Conservation (phyloP, 1,140 invertebrate species). For the Dryas iulia region DNA sequence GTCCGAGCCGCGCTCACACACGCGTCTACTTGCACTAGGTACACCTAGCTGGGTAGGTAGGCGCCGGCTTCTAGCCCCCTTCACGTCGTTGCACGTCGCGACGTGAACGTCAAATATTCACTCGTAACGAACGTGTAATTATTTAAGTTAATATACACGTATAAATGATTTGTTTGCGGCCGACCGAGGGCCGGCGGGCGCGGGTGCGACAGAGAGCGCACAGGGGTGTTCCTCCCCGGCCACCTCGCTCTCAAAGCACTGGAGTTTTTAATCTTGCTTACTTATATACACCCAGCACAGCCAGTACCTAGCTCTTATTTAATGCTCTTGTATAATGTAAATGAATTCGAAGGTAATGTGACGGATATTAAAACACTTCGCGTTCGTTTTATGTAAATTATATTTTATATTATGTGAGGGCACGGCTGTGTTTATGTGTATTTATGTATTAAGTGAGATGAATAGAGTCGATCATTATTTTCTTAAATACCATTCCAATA, state of each 20-base stretch:
- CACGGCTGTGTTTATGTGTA: background rate
- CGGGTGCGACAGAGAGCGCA: slow-evolving; percentile 37
- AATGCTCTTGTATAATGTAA: slow-evolving; percentile 5
- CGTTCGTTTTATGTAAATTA: too few species aligned
- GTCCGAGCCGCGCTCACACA: slow-evolving; percentile 15
- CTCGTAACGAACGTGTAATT: slow-evolving; percentile 53
- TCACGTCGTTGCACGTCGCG: background rate
- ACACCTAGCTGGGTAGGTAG: too few species aligned
- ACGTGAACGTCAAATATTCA: slow-evolving; percentile 9
- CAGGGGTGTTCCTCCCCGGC: slow-evolving; percentile 53
- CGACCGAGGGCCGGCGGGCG: slow-evolving; percentile 29
- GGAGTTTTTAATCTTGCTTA: slow-evolving; percentile 61
- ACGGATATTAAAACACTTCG: background rate
- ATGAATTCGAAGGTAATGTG: background rate
- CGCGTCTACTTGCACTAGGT: background rate
- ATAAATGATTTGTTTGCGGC: slow-evolving; percentile 64
- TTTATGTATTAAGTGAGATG: background rate
- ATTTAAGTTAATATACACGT: slow-evolving; percentile 77
- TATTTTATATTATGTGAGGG: too few species aligned
- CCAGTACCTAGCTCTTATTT: slow-evolving; percentile 27
- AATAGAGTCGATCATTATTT: background rate
- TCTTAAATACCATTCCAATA: too few species aligned
- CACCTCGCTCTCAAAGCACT: slow-evolving; percentile 42
- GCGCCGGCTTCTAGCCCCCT: background rate
- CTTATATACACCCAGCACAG: slow-evolving; percentile 54